Conservation (phyloP, 2,888 invertebrate species). For the Ctena decussata region DNA sequence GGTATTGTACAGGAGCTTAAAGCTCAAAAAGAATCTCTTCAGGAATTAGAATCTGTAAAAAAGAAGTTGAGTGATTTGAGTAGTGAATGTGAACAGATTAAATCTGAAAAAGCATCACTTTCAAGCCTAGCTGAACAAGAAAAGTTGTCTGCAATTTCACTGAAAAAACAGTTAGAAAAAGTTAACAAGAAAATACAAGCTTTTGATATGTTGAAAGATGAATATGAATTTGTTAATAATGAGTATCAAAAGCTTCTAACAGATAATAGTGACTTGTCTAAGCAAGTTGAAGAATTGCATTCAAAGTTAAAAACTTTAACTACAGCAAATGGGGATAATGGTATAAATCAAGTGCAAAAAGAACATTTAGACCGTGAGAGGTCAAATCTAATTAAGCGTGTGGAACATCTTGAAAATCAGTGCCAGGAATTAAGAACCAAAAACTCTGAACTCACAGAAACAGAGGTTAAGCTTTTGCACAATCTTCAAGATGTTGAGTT, state of each 20-base stretch:
- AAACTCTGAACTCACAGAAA: constrained; percentile 71
- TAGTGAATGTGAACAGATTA: neutral
- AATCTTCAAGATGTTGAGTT: constrained; percentile 74
- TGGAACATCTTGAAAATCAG: constrained; percentile 77
- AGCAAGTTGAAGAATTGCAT: constrained; percentile 83
- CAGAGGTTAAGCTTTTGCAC: constrained; percentile 64
- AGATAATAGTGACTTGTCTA: constrained; percentile 81
- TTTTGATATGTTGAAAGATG: constrained; percentile 72
- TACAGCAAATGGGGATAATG: constrained; percentile 56
- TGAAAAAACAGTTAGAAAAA: constrained; percentile 61
- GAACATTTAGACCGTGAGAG: constrained; percentile 77
- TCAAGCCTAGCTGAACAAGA: constrained; percentile 25
- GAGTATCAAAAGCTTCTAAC: constrained; percentile 79
- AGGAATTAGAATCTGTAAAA: constrained; percentile 1
- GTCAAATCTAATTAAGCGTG: constrained; percentile 68
- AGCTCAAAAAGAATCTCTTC: constrained; percentile 33
- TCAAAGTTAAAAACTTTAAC: constrained; percentile 69
- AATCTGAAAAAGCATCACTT: constrained; percentile 29
- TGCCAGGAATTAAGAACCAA: constrained; percentile 65
- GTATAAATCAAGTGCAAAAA: constrained; percentile 67
- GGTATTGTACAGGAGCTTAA: neutral
- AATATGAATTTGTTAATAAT: constrained; percentile 77
- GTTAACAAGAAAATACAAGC: constrained; percentile 55
- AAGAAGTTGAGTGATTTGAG: neutral
- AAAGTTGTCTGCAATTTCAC: constrained; percentile 26